Conservation (phyloP, 92 coral and sea anemone genomes). For the Plumapathes pennacea region DNA sequence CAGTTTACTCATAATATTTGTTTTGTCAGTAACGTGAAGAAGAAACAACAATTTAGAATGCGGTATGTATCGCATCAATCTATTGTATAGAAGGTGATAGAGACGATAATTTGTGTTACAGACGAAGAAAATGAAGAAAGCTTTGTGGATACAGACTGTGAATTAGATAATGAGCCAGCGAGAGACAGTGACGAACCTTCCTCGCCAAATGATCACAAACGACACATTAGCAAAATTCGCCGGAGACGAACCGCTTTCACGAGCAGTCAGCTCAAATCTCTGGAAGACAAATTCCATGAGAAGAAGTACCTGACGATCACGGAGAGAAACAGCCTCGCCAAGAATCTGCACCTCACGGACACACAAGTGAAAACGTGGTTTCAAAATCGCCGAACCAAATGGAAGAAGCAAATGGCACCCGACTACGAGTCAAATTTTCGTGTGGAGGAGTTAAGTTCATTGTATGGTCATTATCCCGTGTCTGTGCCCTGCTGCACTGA, state of each 20-base stretch:
- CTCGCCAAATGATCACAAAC: conserved; percentile 47
- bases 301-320: conserved; percentile 97
- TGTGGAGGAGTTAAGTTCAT: conserved; percentile 54
- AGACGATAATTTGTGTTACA: not conserved
- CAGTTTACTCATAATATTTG: not conserved
- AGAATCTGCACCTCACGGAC: conserved; percentile 83
- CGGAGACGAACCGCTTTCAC: conserved; percentile 95
- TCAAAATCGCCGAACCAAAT: conserved; percentile 96
- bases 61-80: not conserved
- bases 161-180: too few relatives aligned
- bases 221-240: conserved; percentile 78
- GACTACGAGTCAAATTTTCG: conserved; percentile 76
- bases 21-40: not conserved
- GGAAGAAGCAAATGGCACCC: conserved; percentile 99
- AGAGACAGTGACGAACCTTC: conserved; percentile 23
- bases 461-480: conserved; percentile 58
- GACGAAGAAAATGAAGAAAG: not conserved
- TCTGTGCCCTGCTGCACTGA: conserved; percentile 57
- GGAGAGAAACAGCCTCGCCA: conserved; percentile 92
- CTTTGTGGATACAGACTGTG: not conserved
- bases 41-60: not conserved
- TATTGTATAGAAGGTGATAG: not conserved
- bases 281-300: conserved; percentile 92
- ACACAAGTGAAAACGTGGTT: conserved; percentile 99
- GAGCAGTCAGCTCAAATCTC: conserved; percentile 90